These are phyloP conservation scores for Ceramica pisi DNA, from an alignment of 2,888 invertebrate species.

Conservation along the genomic window DNA sequence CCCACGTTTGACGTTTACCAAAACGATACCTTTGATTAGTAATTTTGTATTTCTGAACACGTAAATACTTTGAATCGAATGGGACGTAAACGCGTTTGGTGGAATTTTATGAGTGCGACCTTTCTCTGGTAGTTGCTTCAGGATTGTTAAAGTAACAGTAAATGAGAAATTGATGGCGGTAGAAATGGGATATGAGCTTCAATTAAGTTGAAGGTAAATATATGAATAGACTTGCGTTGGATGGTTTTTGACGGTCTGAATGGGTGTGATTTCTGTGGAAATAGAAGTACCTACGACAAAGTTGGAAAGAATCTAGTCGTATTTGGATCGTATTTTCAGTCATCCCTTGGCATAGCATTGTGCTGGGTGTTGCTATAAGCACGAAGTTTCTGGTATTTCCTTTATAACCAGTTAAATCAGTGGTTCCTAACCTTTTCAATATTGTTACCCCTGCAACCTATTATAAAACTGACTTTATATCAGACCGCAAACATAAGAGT, in stretches of 20 bases:
- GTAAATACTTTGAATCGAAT: constrained; percentile 64
- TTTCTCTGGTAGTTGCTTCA: constrained; percentile 38
- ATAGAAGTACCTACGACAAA: not conserved
- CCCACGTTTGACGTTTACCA: constrained; percentile 77
- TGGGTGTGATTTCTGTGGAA: not conserved
- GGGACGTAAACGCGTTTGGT: constrained; percentile 53
- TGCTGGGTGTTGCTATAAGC: too few species aligned
- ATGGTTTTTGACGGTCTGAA: not conserved
- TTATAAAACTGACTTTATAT: too few species aligned
- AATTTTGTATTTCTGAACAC: constrained; percentile 71
- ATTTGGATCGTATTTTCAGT: too few species aligned
- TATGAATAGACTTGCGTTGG: not conserved
- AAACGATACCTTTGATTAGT: constrained; percentile 78
- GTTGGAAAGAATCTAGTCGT: not conserved
- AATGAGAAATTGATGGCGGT: constrained; percentile 44
- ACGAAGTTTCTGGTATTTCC: too few species aligned
- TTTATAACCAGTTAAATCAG: too few species aligned
- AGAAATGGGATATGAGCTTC: constrained; percentile 2
- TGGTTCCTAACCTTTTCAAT: too few species aligned
- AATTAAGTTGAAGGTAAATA: constrained; percentile 30
- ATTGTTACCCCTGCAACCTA: too few species aligned
- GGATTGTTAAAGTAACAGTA: constrained; percentile 29
- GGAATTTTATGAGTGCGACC: constrained; percentile 55
- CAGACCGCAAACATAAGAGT: too few species aligned
- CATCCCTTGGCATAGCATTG: too few species aligned